Base-by-base conservation (phyloP, 2,113 vertebrate genomes). In the Psophia crepitans region DNA sequence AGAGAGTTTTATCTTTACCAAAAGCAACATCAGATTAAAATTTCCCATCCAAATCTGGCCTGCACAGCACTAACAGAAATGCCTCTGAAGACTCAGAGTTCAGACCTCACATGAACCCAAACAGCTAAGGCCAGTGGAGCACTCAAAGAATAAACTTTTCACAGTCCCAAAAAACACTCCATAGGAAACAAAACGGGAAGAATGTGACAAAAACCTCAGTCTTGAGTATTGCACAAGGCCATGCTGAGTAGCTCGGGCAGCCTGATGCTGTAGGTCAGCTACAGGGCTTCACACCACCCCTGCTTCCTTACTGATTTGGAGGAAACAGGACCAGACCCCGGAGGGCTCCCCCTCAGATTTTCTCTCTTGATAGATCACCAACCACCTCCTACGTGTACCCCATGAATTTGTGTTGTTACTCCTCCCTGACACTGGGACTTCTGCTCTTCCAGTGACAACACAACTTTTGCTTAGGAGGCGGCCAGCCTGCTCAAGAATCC, bases 271-370 rank as follows among this genome's bases (percentile, higher is more conserved):
- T 6, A 16, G 26, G 41, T 63, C 32, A 4, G 2, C 11, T 41
- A 51, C 3, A 32, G 53, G 28, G 13, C 64, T 84, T 71, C 54
- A 28, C 0, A 0, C 2, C 2, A 2, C 14, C 11, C 76, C 32
- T 1, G 4, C 22, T 79, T 22, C 41, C 57, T 43, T 28, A 18
- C 5, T 2, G 0, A 9, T 39, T 68, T 5, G 1, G 15, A 64
- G n/a, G 6, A 6, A 32, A 41, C 26, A 16, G 60, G 14, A 44
- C 11, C 39, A 64, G 14, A 24, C 3, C 1, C 3, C 3, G 8
- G 44, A 13, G 6, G 22, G 33, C 26, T 60, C 14, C 8, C 12
- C 8, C 6, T 70, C 44, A 11, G 5, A 6, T 0, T 19, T 75
- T 44, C 44, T 82, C 51, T 66, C 69, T 27, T 63, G 32, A 11